These are phyloP conservation scores for Phaetusa simplex DNA, from an alignment of 2,113 vertebrate genomes.

Conservation along the genomic window DNA sequence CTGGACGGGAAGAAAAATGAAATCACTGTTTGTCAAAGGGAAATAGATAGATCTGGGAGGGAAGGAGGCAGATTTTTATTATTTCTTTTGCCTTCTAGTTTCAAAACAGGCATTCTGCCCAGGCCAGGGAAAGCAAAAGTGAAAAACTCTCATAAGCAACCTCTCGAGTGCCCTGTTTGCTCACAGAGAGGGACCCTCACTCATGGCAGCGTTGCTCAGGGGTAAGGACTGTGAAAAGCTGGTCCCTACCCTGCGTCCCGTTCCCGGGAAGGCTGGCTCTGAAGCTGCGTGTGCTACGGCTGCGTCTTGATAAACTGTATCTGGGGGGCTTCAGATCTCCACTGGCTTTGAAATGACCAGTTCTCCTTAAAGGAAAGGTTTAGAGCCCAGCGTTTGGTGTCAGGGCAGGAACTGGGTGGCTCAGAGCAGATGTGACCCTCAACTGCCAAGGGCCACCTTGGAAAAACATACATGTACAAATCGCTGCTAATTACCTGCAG, in stretches of 20 bases:
- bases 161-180: background rate
- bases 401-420: background rate
- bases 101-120: conserved; percentile 11
- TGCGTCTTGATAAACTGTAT: background rate
- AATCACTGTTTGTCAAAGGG: conserved; percentile 64
- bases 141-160: background rate
- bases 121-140: background rate
- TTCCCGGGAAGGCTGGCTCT: accelerated
- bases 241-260: accelerated
- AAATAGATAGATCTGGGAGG: conserved; percentile 57
- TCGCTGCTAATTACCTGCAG: accelerated
- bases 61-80: background rate
- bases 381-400: background rate
- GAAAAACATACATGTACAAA: background rate
- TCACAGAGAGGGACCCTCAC: background rate
- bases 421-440: background rate
- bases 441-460: background rate
- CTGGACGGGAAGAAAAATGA: conserved; percentile 66
- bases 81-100: conserved; percentile 34
- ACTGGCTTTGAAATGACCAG: background rate
- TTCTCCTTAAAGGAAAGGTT: background rate
- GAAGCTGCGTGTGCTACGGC: accelerated
- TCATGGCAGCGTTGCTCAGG: background rate
- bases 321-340: background rate
- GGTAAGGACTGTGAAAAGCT: background rate